phyloP scores from a whole-genome alignment of 2,888 invertebrate genomes.

The Leptopilina myrica region DNA sequence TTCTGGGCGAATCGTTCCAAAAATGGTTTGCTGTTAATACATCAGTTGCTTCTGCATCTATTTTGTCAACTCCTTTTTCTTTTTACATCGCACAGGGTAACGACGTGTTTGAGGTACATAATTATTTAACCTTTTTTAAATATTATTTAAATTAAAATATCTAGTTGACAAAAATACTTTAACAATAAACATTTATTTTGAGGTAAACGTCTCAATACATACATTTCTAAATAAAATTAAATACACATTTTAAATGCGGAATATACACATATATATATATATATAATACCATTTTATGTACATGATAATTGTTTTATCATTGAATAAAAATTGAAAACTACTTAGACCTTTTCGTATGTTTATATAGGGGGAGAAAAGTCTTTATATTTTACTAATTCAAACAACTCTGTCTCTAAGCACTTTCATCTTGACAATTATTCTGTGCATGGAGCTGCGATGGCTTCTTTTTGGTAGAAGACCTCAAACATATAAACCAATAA shows the following conservation, averaged over 20 bases:
- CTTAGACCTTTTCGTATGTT: conserved; percentile 29
- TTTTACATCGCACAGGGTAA: background rate
- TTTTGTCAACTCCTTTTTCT: background rate
- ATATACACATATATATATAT: background rate
- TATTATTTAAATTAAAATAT: background rate
- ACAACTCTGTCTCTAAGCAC: conserved; percentile 66
- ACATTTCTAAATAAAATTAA: conserved; percentile 1
- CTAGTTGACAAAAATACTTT: background rate
- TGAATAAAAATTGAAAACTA: conserved; percentile 30
- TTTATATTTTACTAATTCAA: conserved; percentile 68
- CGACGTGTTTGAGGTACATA: conserved; percentile 15
- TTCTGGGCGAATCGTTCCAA: conserved; percentile 89
- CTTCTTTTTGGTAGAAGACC: conserved; percentile 58
- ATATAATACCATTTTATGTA: background rate
- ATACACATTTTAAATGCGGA: conserved; percentile 37
- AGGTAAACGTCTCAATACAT: conserved; percentile 5
- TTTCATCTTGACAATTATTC: conserved; percentile 63
- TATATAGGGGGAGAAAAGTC: conserved; percentile 66
- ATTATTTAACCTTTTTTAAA: background rate
- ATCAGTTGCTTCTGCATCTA: conserved; percentile 29
- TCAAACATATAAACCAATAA: conserved; percentile 61
- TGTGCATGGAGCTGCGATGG: conserved; percentile 69
- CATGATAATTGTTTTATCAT: background rate
- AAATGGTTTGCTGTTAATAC: conserved; percentile 78
- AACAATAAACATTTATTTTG: conserved; percentile 15